Evolutionary conservation across 53 echinoderm and acorn worm species (phyloP).

Genomic region (Patiria pectinifera): DNA sequence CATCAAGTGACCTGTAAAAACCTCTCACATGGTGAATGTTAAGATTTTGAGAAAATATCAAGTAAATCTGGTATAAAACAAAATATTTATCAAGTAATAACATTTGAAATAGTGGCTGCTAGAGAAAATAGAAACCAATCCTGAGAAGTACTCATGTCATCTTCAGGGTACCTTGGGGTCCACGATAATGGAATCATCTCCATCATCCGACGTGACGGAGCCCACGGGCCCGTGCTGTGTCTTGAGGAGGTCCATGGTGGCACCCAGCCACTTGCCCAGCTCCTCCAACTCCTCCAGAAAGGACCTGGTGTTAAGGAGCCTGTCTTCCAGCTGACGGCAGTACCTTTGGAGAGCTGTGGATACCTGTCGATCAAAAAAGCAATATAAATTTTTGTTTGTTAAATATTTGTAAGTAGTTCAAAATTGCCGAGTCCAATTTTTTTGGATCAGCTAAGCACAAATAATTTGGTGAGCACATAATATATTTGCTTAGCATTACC

Average conservation of each 20-base stretch:
- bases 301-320: slow-evolving; percentile 73
- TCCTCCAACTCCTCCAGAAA: slow-evolving; percentile 88
- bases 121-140: no score
- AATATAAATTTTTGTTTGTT: neutral
- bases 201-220: slow-evolving; percentile 85
- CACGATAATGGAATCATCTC: slow-evolving; percentile 85
- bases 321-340: slow-evolving; percentile 77
- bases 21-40: no score
- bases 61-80: no score
- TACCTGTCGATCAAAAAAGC: slow-evolving; percentile 56
- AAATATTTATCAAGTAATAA: no score
- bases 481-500: no score
- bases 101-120: no score
- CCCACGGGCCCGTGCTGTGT: slow-evolving; percentile 86
- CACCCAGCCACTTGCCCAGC: slow-evolving; percentile 85
- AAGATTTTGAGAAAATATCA: no score
- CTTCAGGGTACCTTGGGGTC: slow-evolving; percentile 76
- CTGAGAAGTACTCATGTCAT: no score
- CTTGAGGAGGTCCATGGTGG: slow-evolving; percentile 86
- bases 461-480: no score
- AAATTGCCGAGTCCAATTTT: no score
- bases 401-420: neutral
- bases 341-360: slow-evolving; percentile 76
- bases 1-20: no score
- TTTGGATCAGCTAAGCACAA: no score